phyloP scores from a whole-genome alignment of 2,797 vertebrate species.

The Phataginus tricuspis region DNA sequence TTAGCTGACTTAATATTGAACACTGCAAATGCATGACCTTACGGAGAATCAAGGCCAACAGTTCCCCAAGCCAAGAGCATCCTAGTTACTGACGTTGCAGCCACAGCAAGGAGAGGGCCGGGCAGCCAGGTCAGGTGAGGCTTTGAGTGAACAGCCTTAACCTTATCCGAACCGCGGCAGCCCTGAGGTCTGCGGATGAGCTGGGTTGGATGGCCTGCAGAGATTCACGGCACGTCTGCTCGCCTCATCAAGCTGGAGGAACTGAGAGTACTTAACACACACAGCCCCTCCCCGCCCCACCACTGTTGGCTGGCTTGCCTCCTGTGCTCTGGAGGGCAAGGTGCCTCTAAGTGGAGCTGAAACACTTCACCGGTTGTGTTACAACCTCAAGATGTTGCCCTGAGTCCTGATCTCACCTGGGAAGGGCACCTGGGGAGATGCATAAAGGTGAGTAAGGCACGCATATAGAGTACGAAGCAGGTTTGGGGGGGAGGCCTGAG shows the following conservation, averaged over 20 bases:
- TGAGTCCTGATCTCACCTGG: no score
- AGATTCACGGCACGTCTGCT: not conserved
- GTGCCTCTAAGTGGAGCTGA: no score
- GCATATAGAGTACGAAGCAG: no score
- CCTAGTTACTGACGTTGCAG: not conserved
- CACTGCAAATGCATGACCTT: not conserved
- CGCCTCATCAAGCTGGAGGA: not conserved
- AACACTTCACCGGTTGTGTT: no score
- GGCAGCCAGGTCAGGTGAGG: not conserved
- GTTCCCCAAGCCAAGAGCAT: not conserved
- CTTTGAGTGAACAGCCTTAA: not conserved
- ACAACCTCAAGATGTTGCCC: no score
- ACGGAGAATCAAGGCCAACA: not conserved
- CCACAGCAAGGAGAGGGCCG: not conserved
- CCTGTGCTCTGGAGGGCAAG: not conserved
- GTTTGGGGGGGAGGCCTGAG: no score
- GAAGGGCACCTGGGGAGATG: no score
- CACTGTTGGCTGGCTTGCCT: not conserved
- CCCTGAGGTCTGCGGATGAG: not conserved
- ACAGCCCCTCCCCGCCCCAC: not conserved
- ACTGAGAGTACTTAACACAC: not conserved
- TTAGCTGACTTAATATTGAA: not conserved
- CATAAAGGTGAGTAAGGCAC: no score
- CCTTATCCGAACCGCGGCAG: conserved; percentile 15
- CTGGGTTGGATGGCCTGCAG: not conserved